Percentiles rank a stretch among this genome's conserved stretches.
Evolutionary conservation across 2,113 vertebrate species (phyloP).

Genomic region (Hypocryptadius cinnamomeus): DNA sequence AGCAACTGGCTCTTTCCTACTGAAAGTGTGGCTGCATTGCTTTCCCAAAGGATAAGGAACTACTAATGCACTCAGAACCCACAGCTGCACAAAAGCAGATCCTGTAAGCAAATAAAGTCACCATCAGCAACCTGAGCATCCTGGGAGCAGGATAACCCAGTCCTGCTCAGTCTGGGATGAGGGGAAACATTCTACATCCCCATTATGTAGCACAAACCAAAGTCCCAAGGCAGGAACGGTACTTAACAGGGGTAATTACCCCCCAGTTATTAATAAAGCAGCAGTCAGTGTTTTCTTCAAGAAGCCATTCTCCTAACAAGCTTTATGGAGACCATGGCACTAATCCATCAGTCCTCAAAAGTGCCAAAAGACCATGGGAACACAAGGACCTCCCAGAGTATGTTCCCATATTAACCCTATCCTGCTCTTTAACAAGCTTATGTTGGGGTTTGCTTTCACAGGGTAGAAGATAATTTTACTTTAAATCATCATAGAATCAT

Average conservation of each 20-base stretch:
- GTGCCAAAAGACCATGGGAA: not conserved
- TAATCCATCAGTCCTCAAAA: not conserved
- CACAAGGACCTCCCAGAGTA: not conserved
- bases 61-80: not conserved
- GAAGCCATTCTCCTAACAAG: not conserved
- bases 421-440: not conserved
- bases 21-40: not conserved
- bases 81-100: not conserved
- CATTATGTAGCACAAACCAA: rapidly evolving
- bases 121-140: not conserved
- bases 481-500: not conserved
- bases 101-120: not conserved
- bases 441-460: not conserved
- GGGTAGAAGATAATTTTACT: not conserved
- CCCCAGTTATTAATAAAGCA: not conserved
- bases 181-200: not conserved
- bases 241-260: rapidly evolving
- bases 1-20: not conserved
- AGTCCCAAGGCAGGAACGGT: not conserved
- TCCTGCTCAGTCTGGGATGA: not conserved
- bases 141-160: not conserved
- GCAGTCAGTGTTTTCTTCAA: not conserved
- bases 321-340: not conserved
- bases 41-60: not conserved
- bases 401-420: not conserved